Base-by-base conservation (phyloP, 2,113 vertebrate genomes). In the Gadus macrocephalus region DNA sequence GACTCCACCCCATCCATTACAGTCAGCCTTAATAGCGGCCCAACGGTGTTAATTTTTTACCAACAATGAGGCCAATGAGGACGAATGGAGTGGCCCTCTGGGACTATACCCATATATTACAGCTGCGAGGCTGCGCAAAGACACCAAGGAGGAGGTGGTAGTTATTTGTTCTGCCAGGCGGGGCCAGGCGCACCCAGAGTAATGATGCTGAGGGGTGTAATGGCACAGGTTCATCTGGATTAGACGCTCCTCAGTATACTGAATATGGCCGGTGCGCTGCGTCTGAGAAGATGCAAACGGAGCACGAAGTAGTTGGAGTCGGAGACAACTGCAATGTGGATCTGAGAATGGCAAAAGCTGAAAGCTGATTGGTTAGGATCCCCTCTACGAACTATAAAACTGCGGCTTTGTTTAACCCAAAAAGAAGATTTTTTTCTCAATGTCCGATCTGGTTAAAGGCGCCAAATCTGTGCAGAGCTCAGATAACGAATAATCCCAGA, bases 31-130 rank as follows among this genome's bases (percentile, higher is more conserved):
- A 70, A 70, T 70, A 70, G 59, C 68, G 19, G 69, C 20, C 8
- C 69, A 22, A 16, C 22, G 25, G 38, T 62, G 38, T 56, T 70
- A 70, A 70, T 70, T 64, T 70, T 63, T 70, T 62, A 64, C 17
- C 62, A 70, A 70, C 61, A 70, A 70, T 70, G 69, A 70, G 69
- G 69, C 69, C 69, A 70, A 70, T 64, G 25, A 64, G 49, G 53
- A 55, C 42, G 64, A 38, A 70, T 64, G 61, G 69, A 70, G 61
- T 25, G 9, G 7, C 16, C 69, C 49, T 27, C 17, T 20, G 62
- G 69, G 69, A 70, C 2, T 17, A 17, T 15, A 31, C 58, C 58
- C 68, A 62, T 62, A 42, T 69, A 62, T 62, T 62, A 69, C 68
- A 25, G 35, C 62, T 12, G 28, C 27, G 42, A 56, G 68, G 64